Evolutionary conservation across 2,797 vertebrate species (phyloP), one percentile per base, ranked within the genome.

Genomic region (Phrynocephalus vlangalii): DNA sequence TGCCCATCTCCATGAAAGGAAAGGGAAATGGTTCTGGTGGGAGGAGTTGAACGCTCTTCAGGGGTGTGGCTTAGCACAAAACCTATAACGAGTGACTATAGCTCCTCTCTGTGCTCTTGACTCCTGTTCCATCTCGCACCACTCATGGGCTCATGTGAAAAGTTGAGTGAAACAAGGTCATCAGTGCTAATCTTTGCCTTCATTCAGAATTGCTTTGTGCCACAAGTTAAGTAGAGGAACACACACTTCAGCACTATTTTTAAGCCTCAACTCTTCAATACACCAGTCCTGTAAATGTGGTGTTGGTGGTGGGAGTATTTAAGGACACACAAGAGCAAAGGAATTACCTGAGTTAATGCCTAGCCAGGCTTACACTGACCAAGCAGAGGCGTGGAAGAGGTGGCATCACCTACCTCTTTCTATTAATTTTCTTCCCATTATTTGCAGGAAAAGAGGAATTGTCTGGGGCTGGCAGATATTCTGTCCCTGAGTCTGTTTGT

Each of bases 181-280:
- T 78, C 33, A 26, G 22, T 63, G 52, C 66, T 88, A 77, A 87
- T 72, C 26, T 84, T 33, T 80, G 76, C 75, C 73, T 75, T 84
- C 38, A 72, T 72, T 84, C 52, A 66, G 66, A 78, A 78, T 44
- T 71, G 18, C 81, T 78, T 70, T 68, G 18, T 22, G 22, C 52
- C 76, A 16, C 22, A 70, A 56, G 11, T 56, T 77, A 22, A 38
- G 38, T 38, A 38, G 75, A 66, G 24, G 26, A 56, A 70, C 1
- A 44, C 24, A 70, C 24, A 10, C 56, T 73, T 75, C 24, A 18
- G 18, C 20, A 56, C 52, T 52, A 26, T 44, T 77, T 26, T 52
- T 82, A 18, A 52, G n/a, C 75, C 63, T 52, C 6, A 77, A 50
- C 26, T 50, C 26, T 52, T 48, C 38, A 63, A 33, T 30, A 63